Base-by-base conservation (phyloP, 2,797 vertebrate genomes). In the Epinephelus malabaricus region DNA sequence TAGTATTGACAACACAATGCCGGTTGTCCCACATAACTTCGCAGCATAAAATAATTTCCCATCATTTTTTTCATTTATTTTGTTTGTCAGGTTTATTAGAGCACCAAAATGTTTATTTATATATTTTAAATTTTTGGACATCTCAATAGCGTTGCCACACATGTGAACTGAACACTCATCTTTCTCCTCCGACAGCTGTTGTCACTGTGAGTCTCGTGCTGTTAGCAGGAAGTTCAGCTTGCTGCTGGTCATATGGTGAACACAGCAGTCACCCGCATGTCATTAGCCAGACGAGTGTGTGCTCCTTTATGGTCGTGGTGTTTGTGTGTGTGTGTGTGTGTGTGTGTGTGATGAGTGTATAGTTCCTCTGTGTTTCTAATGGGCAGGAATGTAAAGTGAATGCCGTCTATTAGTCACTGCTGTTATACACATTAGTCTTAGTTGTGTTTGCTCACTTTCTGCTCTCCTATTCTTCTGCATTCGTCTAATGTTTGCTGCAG, bases 241-340 rank as follows among this genome's bases (percentile, higher is more conserved):
- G 67, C 62, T 76, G 83, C 25, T 55, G 73, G 90, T 94, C 90
- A 94, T 90, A 89, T 81, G 84, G 85, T 85, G 75, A 89, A 84
- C 71, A 58, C 79, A 61, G 55, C 72, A 90, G 93, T 94, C 94
- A 95, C 61, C 82, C 73, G 83, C 86, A 85, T 89, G 85, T 90
- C 89, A 94, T 95, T 94, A 95, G 79, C 59, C 60, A 59, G 73
- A 78, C 46, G 34, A 74, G 47, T 76, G 74, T 75, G 73, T 40
- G 59, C 40, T 62, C 34, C 58, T 73, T 38, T 61, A 1, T 69
- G 58, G 21, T 70, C 13, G 23, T 59, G 46, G 23, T 4, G 23
- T n/a, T 12, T 6, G 73, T 78, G 38, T 63, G 30, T 71, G 14
- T 27, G 73, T 78, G 43, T 63, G 66, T 68, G 73, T 75, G 51